A percentile compares a stretch with the other conserved stretches of the same genome.
Evolutionary conservation across 2,888 invertebrate species (phyloP).

Genomic region (Nebria salina): DNA sequence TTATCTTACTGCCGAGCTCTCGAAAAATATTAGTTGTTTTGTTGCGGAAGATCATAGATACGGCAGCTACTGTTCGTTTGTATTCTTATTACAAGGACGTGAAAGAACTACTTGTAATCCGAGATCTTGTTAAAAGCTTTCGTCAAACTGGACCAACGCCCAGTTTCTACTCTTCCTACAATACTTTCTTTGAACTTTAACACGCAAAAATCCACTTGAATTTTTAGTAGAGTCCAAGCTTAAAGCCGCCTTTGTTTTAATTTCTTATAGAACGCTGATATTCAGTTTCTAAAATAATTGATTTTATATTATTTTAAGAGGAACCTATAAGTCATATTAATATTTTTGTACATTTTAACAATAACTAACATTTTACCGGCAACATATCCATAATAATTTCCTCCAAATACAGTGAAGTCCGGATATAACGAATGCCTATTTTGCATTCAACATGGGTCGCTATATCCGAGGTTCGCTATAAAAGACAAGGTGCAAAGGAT

Average conservation of each 20-base stretch:
- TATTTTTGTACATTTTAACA: too few relatives aligned
- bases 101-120: constrained; percentile 21
- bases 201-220: not conserved
- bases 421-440: too few relatives aligned
- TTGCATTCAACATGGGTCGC: too few relatives aligned
- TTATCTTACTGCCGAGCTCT: not conserved
- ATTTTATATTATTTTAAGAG: too few relatives aligned
- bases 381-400: too few relatives aligned
- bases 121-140: constrained; percentile 40
- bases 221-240: not conserved
- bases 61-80: not conserved
- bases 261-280: not conserved
- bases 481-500: too few relatives aligned
- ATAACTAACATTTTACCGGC: too few relatives aligned
- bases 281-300: too few relatives aligned
- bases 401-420: too few relatives aligned
- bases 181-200: not conserved
- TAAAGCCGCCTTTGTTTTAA: not conserved
- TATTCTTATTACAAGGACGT: not conserved
- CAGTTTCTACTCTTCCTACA: not conserved
- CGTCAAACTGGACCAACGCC: not conserved
- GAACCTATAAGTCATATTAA: too few relatives aligned
- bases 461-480: too few relatives aligned
- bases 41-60: too few relatives aligned
- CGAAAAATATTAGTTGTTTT: not conserved